Evolutionary conservation across 2,113 vertebrate genomes (phyloP).

Genomic region (Myxocyprinus asiaticus): DNA sequence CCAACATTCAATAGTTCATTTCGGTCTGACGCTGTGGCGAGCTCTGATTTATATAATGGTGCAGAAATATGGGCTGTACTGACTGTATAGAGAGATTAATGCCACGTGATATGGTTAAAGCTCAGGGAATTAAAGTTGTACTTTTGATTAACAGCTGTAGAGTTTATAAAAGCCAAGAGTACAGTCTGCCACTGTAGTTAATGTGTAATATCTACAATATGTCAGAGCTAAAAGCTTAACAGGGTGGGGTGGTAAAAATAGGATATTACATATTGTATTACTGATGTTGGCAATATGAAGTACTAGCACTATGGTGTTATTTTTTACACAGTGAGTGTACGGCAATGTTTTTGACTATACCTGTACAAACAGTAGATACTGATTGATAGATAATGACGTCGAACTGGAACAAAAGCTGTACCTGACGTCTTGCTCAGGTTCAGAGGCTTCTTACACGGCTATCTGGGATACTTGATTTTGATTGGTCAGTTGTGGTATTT

Average conservation of each 20-base stretch:
- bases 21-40: background rate
- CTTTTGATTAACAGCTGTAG: background rate
- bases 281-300: background rate
- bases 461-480: too few relatives aligned
- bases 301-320: background rate
- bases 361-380: too few relatives aligned
- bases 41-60: background rate
- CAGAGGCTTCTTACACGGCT: too few relatives aligned
- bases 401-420: too few relatives aligned
- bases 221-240: background rate
- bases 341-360: too few relatives aligned
- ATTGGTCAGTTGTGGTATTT: too few relatives aligned
- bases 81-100: conserved; percentile 14
- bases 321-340: too few relatives aligned
- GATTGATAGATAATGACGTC: too few relatives aligned
- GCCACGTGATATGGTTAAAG: conserved; percentile 9
- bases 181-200: conserved; percentile 2
- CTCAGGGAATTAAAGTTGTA: too few relatives aligned
- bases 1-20: conserved; percentile 25
- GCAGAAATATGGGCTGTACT: conserved; percentile 2
- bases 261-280: background rate
- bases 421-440: too few relatives aligned
- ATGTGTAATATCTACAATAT: background rate
- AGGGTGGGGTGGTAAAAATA: conserved; percentile 14
- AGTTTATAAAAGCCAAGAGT: conserved; percentile 7